Base-by-base conservation (phyloP, 2,113 vertebrate species). In the Grammomys surdaster region DNA sequence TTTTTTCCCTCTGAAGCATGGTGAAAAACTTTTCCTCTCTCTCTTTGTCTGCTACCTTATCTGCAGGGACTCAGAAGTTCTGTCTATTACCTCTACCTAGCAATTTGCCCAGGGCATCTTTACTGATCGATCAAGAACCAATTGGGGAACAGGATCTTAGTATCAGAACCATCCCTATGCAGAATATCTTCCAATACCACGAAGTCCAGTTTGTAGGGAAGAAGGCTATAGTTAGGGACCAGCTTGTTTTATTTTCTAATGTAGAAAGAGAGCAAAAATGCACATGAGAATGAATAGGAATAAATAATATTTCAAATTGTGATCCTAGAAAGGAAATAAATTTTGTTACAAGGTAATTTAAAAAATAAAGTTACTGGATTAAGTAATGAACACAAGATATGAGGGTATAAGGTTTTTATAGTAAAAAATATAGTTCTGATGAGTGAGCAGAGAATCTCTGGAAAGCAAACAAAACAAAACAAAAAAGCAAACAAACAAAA, bases 261-360 rank as follows among this genome's bases (percentile, higher is more conserved):
- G 51, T 19, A 5, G 12, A 4, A 69, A 51, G 13, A 4, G 10
- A 43, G 17, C 54, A 31, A 77, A 76, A 8, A 36, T 43, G 40
- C 31, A 86, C 85, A 81, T 76, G 69, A 72, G 82, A 11, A 84
- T 36, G 33, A 48, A 72, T 77, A 80, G 88, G 33, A 51, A 1
- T 13, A 76, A 56, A 85, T 89, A 78, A 90, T 8, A 69, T 67
- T 78, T 94, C 22, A 58, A 36, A 36, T 86, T 40, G 4, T 82
- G 26, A 81, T 87, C 10, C 9, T 88, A n/a, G 33, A 65, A 87
- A 90, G 31, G 19, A 82, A 95, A n/a, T 73, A 92, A 8, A 94
- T 69, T 72, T 90, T 22, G 87, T 46, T 90, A 88, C 12, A 82
- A 31, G 4, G 54, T 81, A 89, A 76, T 70, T 89, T 70, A 92